phyloP scores from a whole-genome alignment of 2,888 invertebrate species.

The Brassicogethes aeneus region DNA sequence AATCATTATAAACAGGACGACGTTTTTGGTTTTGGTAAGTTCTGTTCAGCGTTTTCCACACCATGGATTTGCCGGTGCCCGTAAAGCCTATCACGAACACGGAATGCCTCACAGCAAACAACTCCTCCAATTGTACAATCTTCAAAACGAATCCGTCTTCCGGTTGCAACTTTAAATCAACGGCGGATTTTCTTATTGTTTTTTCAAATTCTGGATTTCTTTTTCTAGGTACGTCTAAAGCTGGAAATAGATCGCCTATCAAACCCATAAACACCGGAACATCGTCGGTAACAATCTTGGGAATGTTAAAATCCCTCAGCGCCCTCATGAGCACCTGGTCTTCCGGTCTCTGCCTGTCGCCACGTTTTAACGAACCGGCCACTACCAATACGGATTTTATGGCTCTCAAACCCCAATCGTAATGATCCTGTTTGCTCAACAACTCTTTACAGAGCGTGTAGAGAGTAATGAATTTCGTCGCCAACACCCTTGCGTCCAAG shows the following conservation, averaged over 20 bases:
- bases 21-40: constrained; percentile 75
- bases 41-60: constrained; percentile 82
- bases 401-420: constrained; percentile 93
- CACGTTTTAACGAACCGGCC: constrained; percentile 80
- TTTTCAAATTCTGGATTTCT: constrained; percentile 78
- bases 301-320: constrained; percentile 86
- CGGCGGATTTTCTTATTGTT: constrained; percentile 63
- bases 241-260: constrained; percentile 88
- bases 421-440: constrained; percentile 91
- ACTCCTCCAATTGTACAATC: constrained; percentile 84
- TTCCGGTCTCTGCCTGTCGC: constrained; percentile 69
- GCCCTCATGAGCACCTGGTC: constrained; percentile 94
- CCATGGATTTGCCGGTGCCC: constrained; percentile 87
- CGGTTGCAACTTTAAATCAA: constrained; percentile 79
- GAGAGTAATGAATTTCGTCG: constrained; percentile 88
- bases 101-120: constrained; percentile 89
- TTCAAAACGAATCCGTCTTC: constrained; percentile 83
- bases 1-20: constrained; percentile 78
- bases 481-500: constrained; percentile 80
- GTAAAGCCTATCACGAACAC: constrained; percentile 66
- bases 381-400: constrained; percentile 94
- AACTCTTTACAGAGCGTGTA: constrained; percentile 85
- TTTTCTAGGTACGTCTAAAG: constrained; percentile 85
- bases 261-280: constrained; percentile 88
- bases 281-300: constrained; percentile 90